Base-by-base conservation (phyloP, 2,113 vertebrate species). In the Zosterops hypoxanthus region DNA sequence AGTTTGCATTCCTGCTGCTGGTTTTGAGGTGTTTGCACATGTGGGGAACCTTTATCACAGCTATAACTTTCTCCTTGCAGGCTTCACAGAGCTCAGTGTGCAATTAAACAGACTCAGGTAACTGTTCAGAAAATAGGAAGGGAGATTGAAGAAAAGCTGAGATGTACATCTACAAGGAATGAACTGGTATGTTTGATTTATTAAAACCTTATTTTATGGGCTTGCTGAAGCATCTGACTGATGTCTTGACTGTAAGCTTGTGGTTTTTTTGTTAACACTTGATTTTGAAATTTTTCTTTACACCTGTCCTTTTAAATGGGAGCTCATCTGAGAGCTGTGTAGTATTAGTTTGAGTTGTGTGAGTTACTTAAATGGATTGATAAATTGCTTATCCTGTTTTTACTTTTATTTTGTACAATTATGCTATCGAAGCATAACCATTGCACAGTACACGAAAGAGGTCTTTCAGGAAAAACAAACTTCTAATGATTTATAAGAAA, bases 21-120 rank as follows among this genome's bases (percentile, higher is more conserved):
- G 2, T 44, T 77, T 80, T 23, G 68, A 61, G 23, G 8, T 1
- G 6, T 23, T 57, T 52, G 33, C 5, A 5, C 0, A 0, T 34
- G 33, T 87, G 60, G 28, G 77, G 24, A 93, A 22, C 64, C 42
- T 87, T 77, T 73, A 49, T 34, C 76, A 89, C 52, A 82, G 76
- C 79, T 95, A 6, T 96, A 75, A 90, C 53, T 94, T 94, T 97
- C 53, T 96, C 42, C 78, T 96, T 96, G 29, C 98, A 99, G 99
- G 97, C 99, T 99, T 91, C 99, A 99, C 97, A 99, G 99, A 87
- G 99, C 99, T 66, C 99, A 99, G 95, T 98, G 99, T 98, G 99
- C 99, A 97, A 99, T 99, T 98, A 99, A 99, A 97, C 99, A 99
- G 98, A 99, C 99, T 97, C 99, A 99, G 98, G 98, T 99, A 97